Base-by-base conservation (phyloP, 1,140 invertebrate genomes). In the Parapsyche elsis region DNA sequence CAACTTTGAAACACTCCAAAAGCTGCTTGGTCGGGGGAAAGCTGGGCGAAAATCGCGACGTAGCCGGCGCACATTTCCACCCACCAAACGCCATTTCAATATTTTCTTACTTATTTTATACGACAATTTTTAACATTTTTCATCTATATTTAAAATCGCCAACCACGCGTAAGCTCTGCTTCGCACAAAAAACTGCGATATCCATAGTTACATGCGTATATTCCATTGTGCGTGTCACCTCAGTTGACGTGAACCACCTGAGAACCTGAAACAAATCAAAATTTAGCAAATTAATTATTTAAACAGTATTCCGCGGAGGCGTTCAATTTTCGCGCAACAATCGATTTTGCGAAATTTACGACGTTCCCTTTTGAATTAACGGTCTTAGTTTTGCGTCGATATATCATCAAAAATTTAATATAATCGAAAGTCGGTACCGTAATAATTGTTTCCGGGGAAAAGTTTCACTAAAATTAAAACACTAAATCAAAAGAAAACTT, bases 61-160 rank as follows among this genome's bases (percentile, higher is more conserved):
- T 76, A 7, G 19, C 9, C 46, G 45, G 30, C 45, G 45, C 9
- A 59, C 45, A 49, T 76, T 80, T 38, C 30, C 44, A 14, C 19
- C 46, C 45, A 75, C 23, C 44, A 19, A 45, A 78, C 71, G 79
- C 81, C 81, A 83, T 83, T 57, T 82, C 80, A 61, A 49, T 2
- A 5, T 16, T 12, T 46, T 46, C 7, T 10, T 16, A 7, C 1
- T 49, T 71, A 71, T 73, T 30, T 38, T 4, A 38, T 38, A 4
- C 30, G 30, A 1, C 46, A 76, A 79, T 76, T 49, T 76, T 77
- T 81, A n/a, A 71, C 80, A 81, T 77, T 44, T 76, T n/a, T 53
- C 46, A 76, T 44, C 26, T 76, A 16, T 59, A 59, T 67, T 24
- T 67, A 23, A 67, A 67, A 67, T 67, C 24, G 23, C 12, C 14